Evolutionary conservation across 2,113 vertebrate species (phyloP), one percentile per base, ranked within the genome.

Genomic region (Xiphophorus maculatus): DNA sequence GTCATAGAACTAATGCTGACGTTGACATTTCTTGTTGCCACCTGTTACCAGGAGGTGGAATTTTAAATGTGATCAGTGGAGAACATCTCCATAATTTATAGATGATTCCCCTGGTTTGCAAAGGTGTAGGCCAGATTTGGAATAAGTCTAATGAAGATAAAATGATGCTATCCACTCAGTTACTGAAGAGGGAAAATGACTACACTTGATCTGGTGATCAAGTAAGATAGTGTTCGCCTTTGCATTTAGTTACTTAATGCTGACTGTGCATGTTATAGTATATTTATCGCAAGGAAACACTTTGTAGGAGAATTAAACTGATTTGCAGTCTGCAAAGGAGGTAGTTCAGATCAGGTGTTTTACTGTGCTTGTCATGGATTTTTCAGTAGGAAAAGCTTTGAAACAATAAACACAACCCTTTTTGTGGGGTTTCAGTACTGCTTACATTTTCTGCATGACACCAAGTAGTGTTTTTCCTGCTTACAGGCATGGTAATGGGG

Each of bases 121-220:
- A 58, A 13, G 4, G 27, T 60, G 37, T 13, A 63, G 63, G 77
- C 29, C 65, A 61, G 63, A 25, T 14, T 67, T 33, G 83, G 74
- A 61, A 77, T 51, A 54, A 42, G 40, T 51, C 19, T 3, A 37
- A 73, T 17, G 11, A 3, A 9, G 51, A 42, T 5, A 6, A 60
- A 42, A 79, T 65, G 29, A 28, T 28, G 61, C 33, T 68, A 48
- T 69, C 58, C 8, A 0, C 9, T 60, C 40, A 33, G 51, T 73
- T 6, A 69, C 25, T 48, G 64, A 76, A 66, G 64, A 33, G 77
- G 2, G 1, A 51, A 79, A 74, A 73, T 42, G 13, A 54, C 63
- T 76, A 32, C 33, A 44, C 33, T 72, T 81, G 65, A 86, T 77
- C 74, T 32, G 9, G 2, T 77, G 65, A 84, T 88, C 81, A 73